Base-by-base conservation (phyloP, 53 echinoderm and acorn worm genomes). In the Apostichopus leukothele region DNA sequence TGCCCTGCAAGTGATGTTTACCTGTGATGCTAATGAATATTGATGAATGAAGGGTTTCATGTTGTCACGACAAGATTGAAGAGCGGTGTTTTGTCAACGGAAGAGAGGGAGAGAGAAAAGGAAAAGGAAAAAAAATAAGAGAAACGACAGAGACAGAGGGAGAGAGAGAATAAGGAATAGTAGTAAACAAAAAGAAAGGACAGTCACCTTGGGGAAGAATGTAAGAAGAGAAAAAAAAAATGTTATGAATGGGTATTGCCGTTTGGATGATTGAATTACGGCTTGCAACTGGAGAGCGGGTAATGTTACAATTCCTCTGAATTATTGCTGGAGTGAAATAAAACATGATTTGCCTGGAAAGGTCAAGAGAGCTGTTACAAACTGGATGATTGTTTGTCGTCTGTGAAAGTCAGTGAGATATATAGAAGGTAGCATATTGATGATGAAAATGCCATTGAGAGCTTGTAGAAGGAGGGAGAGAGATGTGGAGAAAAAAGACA, bases 211-310 rank as follows among this genome's bases (percentile, higher is more conserved):
- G 81, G 60, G 55, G 59, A 21, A 81, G 79, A 79, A 51, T 19
- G 51, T 12, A 63, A 63, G 71, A 5, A 71, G 71, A 19, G 20
- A 71, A 71, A 71, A 19, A 63, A 71, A 71, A 71, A 71, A 71
- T 71, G 71, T 71, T 71, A 71, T 71, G 71, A 71, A 71, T 71
- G 22, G 54, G 55, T 81, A 52, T 12, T 57, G 54, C 81, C 54
- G 81, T n/a, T 55, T 81, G 81, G 81, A 59, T 22, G 81, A 81
- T 81, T 81, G 81, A 81, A 81, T 81, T 81, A 81, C 81, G 54
- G 55, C 59, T 71, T 71, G 71, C 20, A 71, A 71, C 71, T 71
- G 71, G 71, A 59, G 81, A 22, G 81, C 11, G 59, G 81, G 54
- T 81, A 81, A 4, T 54, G 55, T 81, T 81, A 59, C 81, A 81